Base-by-base conservation (phyloP, 2,113 vertebrate genomes). In the Microcebus ravelobensis region DNA sequence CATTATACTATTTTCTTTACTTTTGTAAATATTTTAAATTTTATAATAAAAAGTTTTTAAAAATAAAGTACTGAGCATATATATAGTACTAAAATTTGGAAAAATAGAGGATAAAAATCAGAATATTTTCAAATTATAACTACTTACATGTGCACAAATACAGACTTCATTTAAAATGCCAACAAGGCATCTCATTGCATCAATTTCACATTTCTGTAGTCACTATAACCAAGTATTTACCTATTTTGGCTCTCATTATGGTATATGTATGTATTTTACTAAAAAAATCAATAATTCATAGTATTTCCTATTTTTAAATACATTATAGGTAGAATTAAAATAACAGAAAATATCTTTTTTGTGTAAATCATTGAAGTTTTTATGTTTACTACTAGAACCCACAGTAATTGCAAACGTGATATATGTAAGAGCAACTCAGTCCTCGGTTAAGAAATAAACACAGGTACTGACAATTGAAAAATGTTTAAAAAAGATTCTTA, bases 81-180 rank as follows among this genome's bases (percentile, higher is more conserved):
- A 80, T 59, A 59, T 79, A 25, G 34, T 55, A 39, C 15, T 91
- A 59, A 59, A 73, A 95, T 94, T 92, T 74, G 23, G 59, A 93
- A 88, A 82, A 90, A 79, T 6, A 57, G 29, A 90, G 12, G 1
- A 36, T 73, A 84, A 79, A 81, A 90, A 90, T 83, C 21, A 91
- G 42, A 95, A 90, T 81, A 86, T 79, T 88, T 97, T 91, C 29
- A 93, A 92, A 89, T 94, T 88, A 84, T 74, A 96, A 91, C 73
- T 74, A 76, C 45, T 87, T 91, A 76, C 4, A 89, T 79, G 70
- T 80, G 29, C 31, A 96, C 27, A 97, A 90, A 93, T 59, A 90
- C 27, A 92, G 42, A 90, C 76, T 94, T 96, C n/a, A 94, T 76
- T 83, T 96, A 90, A 96, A 96, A 96, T 87, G 65, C 83, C 55